Conservation (phyloP, 2,113 vertebrate species). For the Phoenicopterus ruber region DNA sequence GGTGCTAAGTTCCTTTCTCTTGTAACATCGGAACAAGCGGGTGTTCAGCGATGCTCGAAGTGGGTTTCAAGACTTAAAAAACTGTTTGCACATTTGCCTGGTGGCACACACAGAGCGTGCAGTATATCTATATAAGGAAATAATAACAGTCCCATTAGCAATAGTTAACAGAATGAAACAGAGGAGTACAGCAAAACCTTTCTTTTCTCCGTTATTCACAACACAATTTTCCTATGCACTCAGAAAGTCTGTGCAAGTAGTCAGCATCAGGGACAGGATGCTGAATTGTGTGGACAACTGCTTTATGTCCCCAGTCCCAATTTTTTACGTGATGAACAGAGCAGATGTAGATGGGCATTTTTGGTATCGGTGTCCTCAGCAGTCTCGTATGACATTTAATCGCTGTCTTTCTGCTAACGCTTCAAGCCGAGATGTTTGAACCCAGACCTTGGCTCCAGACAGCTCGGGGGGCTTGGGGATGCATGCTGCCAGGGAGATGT, state of each 20-base stretch:
- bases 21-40: not conserved
- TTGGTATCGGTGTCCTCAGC: not conserved
- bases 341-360: not conserved
- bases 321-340: not conserved
- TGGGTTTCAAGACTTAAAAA: not conserved
- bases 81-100: not conserved
- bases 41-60: not conserved
- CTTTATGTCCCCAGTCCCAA: not conserved
- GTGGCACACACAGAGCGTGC: not conserved
- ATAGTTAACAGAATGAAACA: not conserved
- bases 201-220: not conserved
- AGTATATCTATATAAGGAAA: not conserved
- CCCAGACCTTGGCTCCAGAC: not conserved
- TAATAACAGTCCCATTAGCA: not conserved
- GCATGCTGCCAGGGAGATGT: not conserved
- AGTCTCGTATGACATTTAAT: accelerated
- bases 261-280: not conserved
- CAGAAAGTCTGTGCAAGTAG: not conserved
- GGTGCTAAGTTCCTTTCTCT: not conserved
- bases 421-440: not conserved
- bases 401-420: not conserved
- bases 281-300: not conserved
- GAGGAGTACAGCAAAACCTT: not conserved
- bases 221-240: not conserved
- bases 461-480: not conserved